These are phyloP conservation scores for Boloria selene DNA, from an alignment of 2,888 invertebrate species.

Conservation along the genomic window DNA sequence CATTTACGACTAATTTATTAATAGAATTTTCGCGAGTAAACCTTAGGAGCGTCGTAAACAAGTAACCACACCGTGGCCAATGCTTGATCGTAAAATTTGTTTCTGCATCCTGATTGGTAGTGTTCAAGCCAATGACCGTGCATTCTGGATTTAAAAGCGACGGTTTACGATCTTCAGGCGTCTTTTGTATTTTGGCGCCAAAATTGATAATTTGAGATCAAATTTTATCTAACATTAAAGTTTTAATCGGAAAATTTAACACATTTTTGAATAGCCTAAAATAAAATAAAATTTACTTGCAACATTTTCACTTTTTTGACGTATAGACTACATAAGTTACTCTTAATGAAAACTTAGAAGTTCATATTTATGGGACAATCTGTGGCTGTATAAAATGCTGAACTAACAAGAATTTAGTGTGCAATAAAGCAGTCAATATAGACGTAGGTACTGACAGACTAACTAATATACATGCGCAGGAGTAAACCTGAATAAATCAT, in stretches of 20 bases:
- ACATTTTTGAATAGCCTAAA: background rate
- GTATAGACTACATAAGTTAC: background rate
- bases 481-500: slow-evolving; percentile 53
- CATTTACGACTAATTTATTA: slow-evolving; percentile 81
- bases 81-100: slow-evolving; percentile 71
- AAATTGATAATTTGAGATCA: slow-evolving; percentile 53
- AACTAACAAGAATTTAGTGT: slow-evolving; percentile 60
- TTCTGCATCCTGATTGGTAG: slow-evolving; percentile 70
- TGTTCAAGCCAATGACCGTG: slow-evolving; percentile 64
- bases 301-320: slow-evolving; percentile 2
- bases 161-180: slow-evolving; percentile 77
- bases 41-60: slow-evolving; percentile 79
- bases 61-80: slow-evolving; percentile 73
- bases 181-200: slow-evolving; percentile 80
- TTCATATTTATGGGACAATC: slow-evolving; percentile 55
- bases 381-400: slow-evolving; percentile 48
- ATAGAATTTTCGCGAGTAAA: slow-evolving; percentile 80
- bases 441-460: slow-evolving; percentile 52
- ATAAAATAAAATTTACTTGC: background rate
- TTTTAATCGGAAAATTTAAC: background rate
- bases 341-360: slow-evolving; percentile 43
- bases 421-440: slow-evolving; percentile 62
- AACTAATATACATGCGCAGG: slow-evolving; percentile 27
- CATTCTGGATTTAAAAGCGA: slow-evolving; percentile 76
- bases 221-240: slow-evolving; percentile 25